Percentiles rank a stretch among this genome's conserved stretches.
Evolutionary conservation across 2,113 vertebrate genomes (phyloP).

Genomic region (Alethe castanea): DNA sequence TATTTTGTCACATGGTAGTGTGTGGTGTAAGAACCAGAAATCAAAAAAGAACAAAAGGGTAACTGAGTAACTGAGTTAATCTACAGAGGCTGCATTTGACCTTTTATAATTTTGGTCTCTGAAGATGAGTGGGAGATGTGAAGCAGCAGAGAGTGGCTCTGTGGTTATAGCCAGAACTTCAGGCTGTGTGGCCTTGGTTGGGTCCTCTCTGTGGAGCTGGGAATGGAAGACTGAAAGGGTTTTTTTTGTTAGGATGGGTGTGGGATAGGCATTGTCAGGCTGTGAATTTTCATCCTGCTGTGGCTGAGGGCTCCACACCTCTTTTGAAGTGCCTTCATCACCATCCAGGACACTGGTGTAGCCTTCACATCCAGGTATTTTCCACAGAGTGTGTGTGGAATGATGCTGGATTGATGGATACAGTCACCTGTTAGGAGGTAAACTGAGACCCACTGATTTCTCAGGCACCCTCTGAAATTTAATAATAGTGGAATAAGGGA

Average conservation of each 20-base stretch:
- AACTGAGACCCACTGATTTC: not conserved
- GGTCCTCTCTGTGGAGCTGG: not conserved
- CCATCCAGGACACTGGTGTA: not conserved
- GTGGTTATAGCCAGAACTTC: not conserved
- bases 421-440: not conserved
- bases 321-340: not conserved
- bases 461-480: not conserved
- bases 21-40: not conserved
- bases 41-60: not conserved
- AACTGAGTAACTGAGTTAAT: not conserved
- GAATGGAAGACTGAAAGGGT: not conserved
- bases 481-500: not conserved
- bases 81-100: not conserved
- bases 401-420: not conserved
- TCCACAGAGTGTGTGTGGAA: not conserved
- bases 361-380: not conserved
- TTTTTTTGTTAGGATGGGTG: not conserved
- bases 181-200: not conserved
- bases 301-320: not conserved
- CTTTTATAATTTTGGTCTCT: not conserved
- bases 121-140: not conserved
- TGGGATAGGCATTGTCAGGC: not conserved
- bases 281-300: not conserved
- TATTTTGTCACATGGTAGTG: not conserved
- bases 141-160: not conserved